Evolutionary conservation across 2,797 vertebrate genomes (phyloP).

Genomic region (Malacoctenus gilli): DNA sequence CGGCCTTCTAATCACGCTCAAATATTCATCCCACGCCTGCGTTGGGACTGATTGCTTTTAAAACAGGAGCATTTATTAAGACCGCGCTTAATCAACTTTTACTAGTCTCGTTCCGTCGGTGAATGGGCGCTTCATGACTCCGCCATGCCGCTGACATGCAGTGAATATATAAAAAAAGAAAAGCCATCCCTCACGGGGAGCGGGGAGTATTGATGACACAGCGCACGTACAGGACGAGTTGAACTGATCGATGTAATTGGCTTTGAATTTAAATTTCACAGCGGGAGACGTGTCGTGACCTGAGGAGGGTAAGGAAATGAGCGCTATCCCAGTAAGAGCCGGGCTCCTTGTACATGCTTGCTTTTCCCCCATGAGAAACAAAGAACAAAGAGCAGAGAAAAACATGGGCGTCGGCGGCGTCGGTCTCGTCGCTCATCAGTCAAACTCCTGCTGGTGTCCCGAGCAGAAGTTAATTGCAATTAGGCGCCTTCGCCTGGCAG

Average conservation of each 20-base stretch:
- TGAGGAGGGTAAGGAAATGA: too few species aligned
- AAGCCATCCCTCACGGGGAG: not conserved
- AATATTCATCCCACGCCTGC: too few species aligned
- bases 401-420: too few species aligned
- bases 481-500: slow-evolving; percentile 50
- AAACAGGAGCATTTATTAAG: slow-evolving; percentile 14
- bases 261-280: slow-evolving; percentile 24
- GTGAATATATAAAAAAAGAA: slow-evolving; percentile 28
- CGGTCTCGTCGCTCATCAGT: slow-evolving; percentile 7
- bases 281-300: not conserved
- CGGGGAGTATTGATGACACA: slow-evolving; percentile 3
- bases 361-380: not conserved
- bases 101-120: slow-evolving; percentile 13
- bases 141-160: not conserved
- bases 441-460: slow-evolving; percentile 23
- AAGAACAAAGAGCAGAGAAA: too few species aligned
- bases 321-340: not conserved
- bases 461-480: slow-evolving; percentile 52
- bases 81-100: slow-evolving; percentile 16
- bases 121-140: slow-evolving; percentile 22
- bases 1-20: too few species aligned
- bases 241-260: slow-evolving; percentile 28
- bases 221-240: slow-evolving; percentile 4
- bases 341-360: not conserved
- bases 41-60: too few species aligned